Conservation (phyloP, 2,888 invertebrate genomes). For the Tipula lateralis region DNA sequence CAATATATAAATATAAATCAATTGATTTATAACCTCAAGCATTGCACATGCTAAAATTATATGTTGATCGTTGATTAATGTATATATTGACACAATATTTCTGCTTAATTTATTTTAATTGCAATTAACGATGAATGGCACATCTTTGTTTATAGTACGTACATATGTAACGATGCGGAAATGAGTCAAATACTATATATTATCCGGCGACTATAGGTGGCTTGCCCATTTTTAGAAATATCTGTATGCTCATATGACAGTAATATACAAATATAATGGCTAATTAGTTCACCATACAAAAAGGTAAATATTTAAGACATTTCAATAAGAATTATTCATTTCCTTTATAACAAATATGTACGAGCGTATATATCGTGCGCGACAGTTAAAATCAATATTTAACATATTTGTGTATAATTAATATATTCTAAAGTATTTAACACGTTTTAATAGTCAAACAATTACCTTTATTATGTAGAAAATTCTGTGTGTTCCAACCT, state of each 20-base stretch:
- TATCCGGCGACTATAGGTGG: not conserved
- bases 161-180: not conserved
- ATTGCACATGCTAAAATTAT: not conserved
- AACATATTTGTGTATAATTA: conserved; percentile 16
- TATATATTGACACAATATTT: not conserved
- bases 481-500: not conserved
- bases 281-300: not conserved
- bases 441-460: conserved; percentile 11
- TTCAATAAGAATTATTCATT: conserved; percentile 9
- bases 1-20: not conserved
- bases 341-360: not conserved
- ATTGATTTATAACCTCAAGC: not conserved
- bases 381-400: not conserved
- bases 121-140: not conserved
- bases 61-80: not conserved
- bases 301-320: not conserved
- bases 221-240: not conserved
- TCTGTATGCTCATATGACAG: not conserved
- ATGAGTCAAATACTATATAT: not conserved
- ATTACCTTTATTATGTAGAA: not conserved
- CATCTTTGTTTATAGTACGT: not conserved
- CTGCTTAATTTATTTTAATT: not conserved
- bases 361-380: not conserved
- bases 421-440: not conserved
- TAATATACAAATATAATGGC: conserved; percentile 24